A percentile compares a stretch with the other conserved stretches of the same genome.
Evolutionary conservation across 1,140 invertebrate species (phyloP).

Genomic region (Telenomus remus): DNA sequence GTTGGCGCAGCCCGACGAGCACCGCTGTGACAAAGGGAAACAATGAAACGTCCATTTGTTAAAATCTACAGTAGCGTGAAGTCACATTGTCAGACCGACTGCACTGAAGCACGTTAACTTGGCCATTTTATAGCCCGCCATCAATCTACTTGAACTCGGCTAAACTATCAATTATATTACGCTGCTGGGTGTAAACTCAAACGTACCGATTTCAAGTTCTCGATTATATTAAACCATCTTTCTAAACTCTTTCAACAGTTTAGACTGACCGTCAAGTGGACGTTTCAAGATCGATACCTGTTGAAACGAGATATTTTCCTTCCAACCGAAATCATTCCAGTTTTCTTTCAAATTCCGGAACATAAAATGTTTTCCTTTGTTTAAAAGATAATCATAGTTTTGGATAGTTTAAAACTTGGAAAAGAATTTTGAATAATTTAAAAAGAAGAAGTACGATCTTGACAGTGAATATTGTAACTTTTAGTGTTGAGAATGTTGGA

Average conservation of each 20-base stretch:
- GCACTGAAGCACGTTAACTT: conserved; percentile 19
- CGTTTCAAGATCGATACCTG: conserved; percentile 28
- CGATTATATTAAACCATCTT: not conserved
- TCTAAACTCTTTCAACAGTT: conserved; percentile 18
- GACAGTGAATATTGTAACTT: no score
- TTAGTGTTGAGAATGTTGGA: no score
- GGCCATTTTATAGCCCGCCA: conserved; percentile 15
- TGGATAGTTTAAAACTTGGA: no score
- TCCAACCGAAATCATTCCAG: no score
- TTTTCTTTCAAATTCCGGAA: no score
- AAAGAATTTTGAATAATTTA: no score
- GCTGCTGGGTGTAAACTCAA: conserved; percentile 3
- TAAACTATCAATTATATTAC: conserved; percentile 24
- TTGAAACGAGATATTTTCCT: no score
- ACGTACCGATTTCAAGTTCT: conserved; percentile 5
- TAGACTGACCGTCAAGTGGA: conserved; percentile 38
- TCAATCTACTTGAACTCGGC: conserved; percentile 14
- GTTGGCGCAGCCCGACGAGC: not conserved
- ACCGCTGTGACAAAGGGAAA: conserved; percentile 5
- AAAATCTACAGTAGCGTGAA: conserved; percentile 23
- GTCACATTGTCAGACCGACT: conserved; percentile 19
- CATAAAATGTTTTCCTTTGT: no score
- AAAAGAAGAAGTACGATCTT: no score
- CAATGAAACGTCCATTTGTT: conserved; percentile 32
- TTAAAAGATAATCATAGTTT: no score